phyloP scores from a whole-genome alignment of 2,888 invertebrate species.

The Thyatira batis region DNA sequence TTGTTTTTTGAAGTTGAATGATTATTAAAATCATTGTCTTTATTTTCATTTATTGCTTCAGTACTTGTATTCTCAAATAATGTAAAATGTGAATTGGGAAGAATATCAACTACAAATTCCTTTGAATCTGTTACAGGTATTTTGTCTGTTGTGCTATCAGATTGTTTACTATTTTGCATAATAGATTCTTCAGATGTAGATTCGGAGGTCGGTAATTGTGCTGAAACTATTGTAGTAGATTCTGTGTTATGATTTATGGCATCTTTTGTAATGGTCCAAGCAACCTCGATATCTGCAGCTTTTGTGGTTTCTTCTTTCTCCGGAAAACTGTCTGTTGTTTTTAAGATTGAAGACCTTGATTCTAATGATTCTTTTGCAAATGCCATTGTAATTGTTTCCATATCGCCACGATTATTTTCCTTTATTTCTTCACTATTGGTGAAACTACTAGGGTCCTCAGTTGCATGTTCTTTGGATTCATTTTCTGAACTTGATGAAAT shows the following conservation, averaged over 20 bases:
- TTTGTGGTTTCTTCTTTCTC: slow-evolving; percentile 10
- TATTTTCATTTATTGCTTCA: slow-evolving; percentile 12
- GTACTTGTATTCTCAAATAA: slow-evolving; percentile 10
- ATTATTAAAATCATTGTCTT: slow-evolving; percentile 11
- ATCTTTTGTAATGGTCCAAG: slow-evolving; percentile 12
- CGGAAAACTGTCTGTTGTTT: slow-evolving; percentile 9
- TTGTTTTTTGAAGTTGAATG: slow-evolving; percentile 11
- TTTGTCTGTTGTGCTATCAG: slow-evolving; percentile 16
- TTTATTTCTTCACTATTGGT: slow-evolving; percentile 19
- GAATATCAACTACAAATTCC: slow-evolving; percentile 31
- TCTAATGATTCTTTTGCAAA: slow-evolving; percentile 34
- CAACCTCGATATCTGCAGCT: slow-evolving; percentile 8
- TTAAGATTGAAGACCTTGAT: slow-evolving; percentile 42
- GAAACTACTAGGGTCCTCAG: slow-evolving; percentile 30
- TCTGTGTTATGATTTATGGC: slow-evolving; percentile 4
- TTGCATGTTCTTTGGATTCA: slow-evolving; percentile 34
- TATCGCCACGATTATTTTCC: slow-evolving; percentile 27
- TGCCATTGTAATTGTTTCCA: slow-evolving; percentile 29
- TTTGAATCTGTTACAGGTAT: too few species aligned
- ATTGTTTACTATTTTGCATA: slow-evolving; percentile 2
- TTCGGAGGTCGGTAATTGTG: slow-evolving; percentile 5
- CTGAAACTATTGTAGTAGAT: slow-evolving; percentile 12
- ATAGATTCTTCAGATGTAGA: slow-evolving; percentile 4
- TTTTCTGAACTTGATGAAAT: slow-evolving; percentile 31
- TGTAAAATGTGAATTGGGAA: slow-evolving; percentile 22